Conservation (phyloP, 2,797 vertebrate genomes). For the Enteromius anoplus region DNA sequence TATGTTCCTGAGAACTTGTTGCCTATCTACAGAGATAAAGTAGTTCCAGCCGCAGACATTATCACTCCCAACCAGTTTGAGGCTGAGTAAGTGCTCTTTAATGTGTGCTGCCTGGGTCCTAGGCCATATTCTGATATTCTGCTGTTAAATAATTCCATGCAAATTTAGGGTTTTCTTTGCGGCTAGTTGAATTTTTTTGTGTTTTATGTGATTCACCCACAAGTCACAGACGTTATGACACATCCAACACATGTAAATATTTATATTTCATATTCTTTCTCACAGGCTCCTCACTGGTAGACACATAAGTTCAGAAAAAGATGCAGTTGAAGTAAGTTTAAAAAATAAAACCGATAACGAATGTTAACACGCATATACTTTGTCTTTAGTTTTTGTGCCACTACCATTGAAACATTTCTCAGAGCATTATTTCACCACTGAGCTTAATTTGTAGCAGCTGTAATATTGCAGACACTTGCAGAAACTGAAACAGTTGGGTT, state of each 20-base stretch:
- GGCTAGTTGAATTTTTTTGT: not conserved
- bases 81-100: slow-evolving; percentile 87
- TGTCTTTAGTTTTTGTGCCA: not conserved
- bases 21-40: slow-evolving; percentile 90
- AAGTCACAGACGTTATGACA: not conserved
- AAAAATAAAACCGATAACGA: too few relatives aligned
- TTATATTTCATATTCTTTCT: not conserved
- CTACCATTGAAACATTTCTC: not conserved
- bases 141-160: not conserved
- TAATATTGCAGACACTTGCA: not conserved
- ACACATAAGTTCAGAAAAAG: slow-evolving; percentile 87
- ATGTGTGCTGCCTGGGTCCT: not conserved
- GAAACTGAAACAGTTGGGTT: not conserved
- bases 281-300: slow-evolving; percentile 87
- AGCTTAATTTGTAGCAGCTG: not conserved
- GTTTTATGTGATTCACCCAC: not conserved
- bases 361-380: not conserved
- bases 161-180: not conserved
- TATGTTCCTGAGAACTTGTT: slow-evolving; percentile 92
- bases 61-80: slow-evolving; percentile 99
- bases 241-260: not conserved
- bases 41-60: slow-evolving; percentile 92
- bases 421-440: not conserved
- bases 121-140: not conserved
- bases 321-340: slow-evolving; percentile 84